These are phyloP conservation scores for Heliconius hewitsoni DNA, from an alignment of 1,140 invertebrate genomes.

Conservation along the genomic window DNA sequence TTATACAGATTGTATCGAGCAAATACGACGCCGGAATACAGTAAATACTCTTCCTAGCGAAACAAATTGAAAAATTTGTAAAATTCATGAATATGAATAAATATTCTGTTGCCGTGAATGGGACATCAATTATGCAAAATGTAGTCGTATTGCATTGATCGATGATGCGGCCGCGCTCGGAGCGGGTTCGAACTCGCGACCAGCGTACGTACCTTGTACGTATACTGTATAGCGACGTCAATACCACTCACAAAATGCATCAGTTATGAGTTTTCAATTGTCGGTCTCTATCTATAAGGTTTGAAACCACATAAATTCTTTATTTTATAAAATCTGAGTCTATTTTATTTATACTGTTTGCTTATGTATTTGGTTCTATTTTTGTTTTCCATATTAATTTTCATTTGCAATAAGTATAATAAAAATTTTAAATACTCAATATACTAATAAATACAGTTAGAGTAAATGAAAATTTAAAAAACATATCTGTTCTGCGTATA, in stretches of 20 bases:
- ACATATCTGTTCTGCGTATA: too few species aligned
- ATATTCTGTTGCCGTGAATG: slow-evolving; percentile 71
- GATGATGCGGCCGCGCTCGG: slow-evolving; percentile 47
- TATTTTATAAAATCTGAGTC: background rate
- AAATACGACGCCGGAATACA: slow-evolving; percentile 66
- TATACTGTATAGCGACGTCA: background rate
- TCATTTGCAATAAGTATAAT: background rate
- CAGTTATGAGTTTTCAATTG: slow-evolving; percentile 13
- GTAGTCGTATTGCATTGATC: slow-evolving; percentile 69
- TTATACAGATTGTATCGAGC: slow-evolving; percentile 72
- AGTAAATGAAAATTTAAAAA: too few species aligned
- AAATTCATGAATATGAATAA: slow-evolving; percentile 81
- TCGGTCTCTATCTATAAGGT: background rate
- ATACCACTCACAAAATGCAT: background rate
- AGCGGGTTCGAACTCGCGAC: slow-evolving; percentile 49
- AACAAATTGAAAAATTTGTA: slow-evolving; percentile 78
- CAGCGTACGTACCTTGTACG: background rate
- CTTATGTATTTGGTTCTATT: background rate
- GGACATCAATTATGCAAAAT: slow-evolving; percentile 79
- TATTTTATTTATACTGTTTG: background rate
- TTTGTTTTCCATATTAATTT: background rate
- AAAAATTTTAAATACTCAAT: too few species aligned
- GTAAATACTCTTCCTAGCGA: slow-evolving; percentile 72
- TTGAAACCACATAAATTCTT: background rate
- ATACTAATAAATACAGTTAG: too few species aligned